phyloP scores from a whole-genome alignment of 2,797 vertebrate species.

The Hemibagrus guttatus region DNA sequence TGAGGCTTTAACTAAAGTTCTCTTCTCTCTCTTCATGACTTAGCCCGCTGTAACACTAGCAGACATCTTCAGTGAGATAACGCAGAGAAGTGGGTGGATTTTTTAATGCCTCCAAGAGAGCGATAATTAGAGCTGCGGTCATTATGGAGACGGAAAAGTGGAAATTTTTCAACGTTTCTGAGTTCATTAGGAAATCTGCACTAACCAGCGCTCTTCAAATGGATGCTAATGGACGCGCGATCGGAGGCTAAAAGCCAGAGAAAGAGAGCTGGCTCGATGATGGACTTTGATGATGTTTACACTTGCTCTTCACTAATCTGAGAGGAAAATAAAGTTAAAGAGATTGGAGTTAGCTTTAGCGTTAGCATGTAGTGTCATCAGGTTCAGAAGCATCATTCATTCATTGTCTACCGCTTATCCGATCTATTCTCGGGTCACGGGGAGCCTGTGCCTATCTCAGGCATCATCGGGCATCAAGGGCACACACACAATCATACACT shows the following conservation, averaged over 20 bases:
- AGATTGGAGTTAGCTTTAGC: no score
- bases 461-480: no score
- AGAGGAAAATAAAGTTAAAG: neutral
- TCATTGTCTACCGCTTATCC: no score
- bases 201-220: neutral
- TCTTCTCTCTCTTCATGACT: neutral
- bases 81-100: neutral
- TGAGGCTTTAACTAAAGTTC: neutral
- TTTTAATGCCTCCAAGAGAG: constrained; percentile 6
- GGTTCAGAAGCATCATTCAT: no score
- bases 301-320: neutral
- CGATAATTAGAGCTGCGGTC: neutral
- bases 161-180: neutral
- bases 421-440: no score
- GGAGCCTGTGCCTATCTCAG: no score
- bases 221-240: neutral
- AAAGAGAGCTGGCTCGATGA: neutral
- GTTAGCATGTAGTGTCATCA: no score
- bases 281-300: neutral
- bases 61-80: neutral
- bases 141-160: neutral
- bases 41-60: neutral
- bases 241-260: neutral
- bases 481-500: no score
- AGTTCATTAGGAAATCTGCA: neutral